Evolutionary conservation across 2,113 vertebrate species (phyloP).

Genomic region (Probosciger aterrimus): DNA sequence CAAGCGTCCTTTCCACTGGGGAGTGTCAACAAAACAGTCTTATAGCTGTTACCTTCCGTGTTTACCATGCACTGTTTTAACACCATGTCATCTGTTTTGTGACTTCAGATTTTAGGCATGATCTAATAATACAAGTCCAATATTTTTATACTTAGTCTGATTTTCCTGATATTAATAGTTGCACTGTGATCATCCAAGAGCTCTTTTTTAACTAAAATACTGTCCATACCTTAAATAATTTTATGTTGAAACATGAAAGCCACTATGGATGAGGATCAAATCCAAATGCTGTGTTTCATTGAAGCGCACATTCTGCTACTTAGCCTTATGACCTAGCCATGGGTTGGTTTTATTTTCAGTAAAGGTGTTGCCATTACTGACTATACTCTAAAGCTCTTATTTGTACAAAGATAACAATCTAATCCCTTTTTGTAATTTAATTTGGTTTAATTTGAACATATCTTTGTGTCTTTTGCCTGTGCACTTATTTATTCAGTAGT

Average conservation of each 20-base stretch:
- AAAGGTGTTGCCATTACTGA: neutral
- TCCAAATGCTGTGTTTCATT: neutral
- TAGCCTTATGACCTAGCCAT: neutral
- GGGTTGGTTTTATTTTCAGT: fast-evolving
- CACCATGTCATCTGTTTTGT: neutral
- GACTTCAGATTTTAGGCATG: neutral
- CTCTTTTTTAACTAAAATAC: neutral
- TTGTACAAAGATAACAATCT: neutral
- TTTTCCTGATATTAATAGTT: neutral
- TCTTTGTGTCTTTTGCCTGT: neutral
- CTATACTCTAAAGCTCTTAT: neutral
- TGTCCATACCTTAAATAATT: neutral
- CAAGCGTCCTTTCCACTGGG: neutral
- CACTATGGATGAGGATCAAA: neutral
- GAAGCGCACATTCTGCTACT: neutral
- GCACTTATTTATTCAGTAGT: neutral
- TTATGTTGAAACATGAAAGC: neutral
- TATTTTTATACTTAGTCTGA: neutral
- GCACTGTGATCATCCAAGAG: neutral
- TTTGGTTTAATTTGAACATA: neutral
- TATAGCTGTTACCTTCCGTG: neutral
- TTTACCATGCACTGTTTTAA: neutral
- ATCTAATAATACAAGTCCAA: neutral
- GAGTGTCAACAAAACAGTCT: neutral
- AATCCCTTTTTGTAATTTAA: neutral